Evolutionary conservation across 2,888 invertebrate species (phyloP).

Genomic region (Malachius bipustulatus): DNA sequence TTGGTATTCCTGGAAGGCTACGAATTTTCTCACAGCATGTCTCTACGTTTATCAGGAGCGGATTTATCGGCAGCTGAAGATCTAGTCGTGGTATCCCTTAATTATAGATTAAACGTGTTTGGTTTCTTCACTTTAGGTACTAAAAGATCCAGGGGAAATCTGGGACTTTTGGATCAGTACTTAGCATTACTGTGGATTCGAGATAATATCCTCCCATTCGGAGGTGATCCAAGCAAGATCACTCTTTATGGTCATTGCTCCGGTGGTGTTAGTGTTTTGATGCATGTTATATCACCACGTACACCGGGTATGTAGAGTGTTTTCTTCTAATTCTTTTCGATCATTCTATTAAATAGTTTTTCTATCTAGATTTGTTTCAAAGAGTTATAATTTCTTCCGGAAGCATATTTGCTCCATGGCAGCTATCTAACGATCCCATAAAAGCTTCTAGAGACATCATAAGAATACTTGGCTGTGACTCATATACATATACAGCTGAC

Average conservation of each 20-base stretch:
- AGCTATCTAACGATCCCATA: constrained; percentile 34
- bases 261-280: constrained; percentile 56
- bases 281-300: constrained; percentile 55
- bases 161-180: constrained; percentile 76
- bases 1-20: constrained; percentile 58
- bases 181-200: constrained; percentile 66
- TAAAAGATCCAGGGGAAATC: constrained; percentile 60
- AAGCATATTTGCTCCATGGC: constrained; percentile 39
- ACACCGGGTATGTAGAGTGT: constrained; percentile 42
- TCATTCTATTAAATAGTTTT: constrained; percentile 3
- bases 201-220: constrained; percentile 65
- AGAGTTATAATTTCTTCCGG: constrained; percentile 59
- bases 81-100: constrained; percentile 55
- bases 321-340: background rate
- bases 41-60: constrained; percentile 48
- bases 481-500: constrained; percentile 37
- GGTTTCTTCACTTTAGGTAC: constrained; percentile 51
- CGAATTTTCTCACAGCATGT: constrained; percentile 41
- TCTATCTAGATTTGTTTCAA: constrained; percentile 46
- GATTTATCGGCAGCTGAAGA: constrained; percentile 62
- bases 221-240: constrained; percentile 67
- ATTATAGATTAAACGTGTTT: constrained; percentile 58
- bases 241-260: constrained; percentile 75
- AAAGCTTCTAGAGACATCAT: constrained; percentile 46
- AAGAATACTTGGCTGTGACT: constrained; percentile 43